A percentile compares a stretch with the other conserved stretches of the same genome.
Conservation (phyloP, 2,113 vertebrate species). For the Stictonetta naevosa region DNA sequence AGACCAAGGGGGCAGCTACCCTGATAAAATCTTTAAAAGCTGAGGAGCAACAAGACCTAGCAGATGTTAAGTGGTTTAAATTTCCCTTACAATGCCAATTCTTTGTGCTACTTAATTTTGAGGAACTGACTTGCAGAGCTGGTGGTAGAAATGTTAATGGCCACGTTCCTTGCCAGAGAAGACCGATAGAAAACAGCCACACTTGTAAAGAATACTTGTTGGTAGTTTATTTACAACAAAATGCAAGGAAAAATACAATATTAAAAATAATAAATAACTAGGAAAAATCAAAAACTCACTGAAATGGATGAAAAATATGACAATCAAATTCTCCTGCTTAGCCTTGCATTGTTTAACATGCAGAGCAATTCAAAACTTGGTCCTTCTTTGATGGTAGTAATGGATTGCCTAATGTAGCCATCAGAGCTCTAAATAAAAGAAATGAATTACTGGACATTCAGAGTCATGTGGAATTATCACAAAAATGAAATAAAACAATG, state of each 20-base stretch:
- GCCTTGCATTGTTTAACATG: conserved; percentile 7
- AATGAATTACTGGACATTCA: conserved; percentile 15
- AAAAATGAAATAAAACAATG: conserved; percentile 30
- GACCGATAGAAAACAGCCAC: neutral
- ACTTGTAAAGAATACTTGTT: conserved; percentile 79
- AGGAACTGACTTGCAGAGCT: conserved; percentile 4
- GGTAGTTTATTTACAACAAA: conserved; percentile 86
- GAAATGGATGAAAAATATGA: conserved; percentile 44
- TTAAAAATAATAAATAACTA: conserved; percentile 83
- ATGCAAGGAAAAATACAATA: conserved; percentile 80
- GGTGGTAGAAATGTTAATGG: neutral
- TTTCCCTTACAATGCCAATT: neutral
- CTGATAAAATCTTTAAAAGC: neutral
- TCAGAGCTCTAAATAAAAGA: conserved; percentile 36
- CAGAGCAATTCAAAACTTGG: conserved; percentile 61
- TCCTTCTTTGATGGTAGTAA: conserved; percentile 65
- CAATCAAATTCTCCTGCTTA: conserved; percentile 25
- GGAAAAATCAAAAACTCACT: conserved; percentile 64
- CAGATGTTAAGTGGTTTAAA: neutral
- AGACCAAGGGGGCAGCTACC: neutral
- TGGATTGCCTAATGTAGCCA: conserved; percentile 26
- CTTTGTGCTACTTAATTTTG: neutral
- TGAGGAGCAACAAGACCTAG: neutral
- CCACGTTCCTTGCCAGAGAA: neutral
- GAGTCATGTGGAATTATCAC: conserved; percentile 13